Evolutionary conservation across 2,113 vertebrate species (phyloP).

Genomic region (Phyllostomus hastatus): DNA sequence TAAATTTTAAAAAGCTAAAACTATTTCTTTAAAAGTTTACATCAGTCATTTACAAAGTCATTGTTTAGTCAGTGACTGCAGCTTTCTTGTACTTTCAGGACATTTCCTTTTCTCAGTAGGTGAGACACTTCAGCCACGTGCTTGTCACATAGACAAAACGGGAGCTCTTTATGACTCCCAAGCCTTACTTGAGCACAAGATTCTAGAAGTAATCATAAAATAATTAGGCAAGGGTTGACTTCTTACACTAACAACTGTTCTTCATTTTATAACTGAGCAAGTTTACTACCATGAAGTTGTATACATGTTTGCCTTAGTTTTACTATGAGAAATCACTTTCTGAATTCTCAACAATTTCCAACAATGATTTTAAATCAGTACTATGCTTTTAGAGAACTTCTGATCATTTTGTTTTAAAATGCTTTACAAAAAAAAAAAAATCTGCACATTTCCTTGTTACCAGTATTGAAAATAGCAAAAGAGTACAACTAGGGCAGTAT

Average conservation of each 20-base stretch:
- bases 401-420: constrained; percentile 35
- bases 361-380: background rate
- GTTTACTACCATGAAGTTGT: background rate
- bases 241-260: background rate
- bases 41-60: too few relatives aligned
- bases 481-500: background rate
- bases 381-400: background rate
- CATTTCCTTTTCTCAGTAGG: background rate
- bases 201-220: constrained; percentile 24
- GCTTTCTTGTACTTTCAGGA: background rate
- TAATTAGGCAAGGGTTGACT: background rate
- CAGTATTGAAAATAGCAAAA: background rate
- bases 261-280: background rate
- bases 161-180: background rate
- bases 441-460: background rate
- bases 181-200: background rate
- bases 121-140: background rate
- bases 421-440: background rate
- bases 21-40: constrained; percentile 2
- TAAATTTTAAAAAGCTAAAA: background rate
- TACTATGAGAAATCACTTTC: constrained; percentile 5
- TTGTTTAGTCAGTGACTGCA: background rate
- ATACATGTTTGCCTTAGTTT: background rate
- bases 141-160: background rate
- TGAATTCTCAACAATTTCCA: background rate